phyloP scores from a whole-genome alignment of 2,888 invertebrate genomes.

The Ceramica pisi region DNA sequence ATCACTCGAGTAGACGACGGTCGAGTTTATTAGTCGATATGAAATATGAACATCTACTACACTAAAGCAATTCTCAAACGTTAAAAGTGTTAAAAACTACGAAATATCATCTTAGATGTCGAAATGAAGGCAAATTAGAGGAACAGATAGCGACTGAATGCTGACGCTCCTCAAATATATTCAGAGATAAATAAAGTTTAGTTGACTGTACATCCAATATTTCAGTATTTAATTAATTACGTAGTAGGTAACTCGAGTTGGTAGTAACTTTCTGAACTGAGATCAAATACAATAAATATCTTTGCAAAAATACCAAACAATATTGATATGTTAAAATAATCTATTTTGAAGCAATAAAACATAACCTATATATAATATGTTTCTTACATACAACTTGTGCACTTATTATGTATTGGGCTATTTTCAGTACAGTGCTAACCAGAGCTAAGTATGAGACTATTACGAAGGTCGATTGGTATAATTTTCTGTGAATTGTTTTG shows the following conservation, averaged over 20 bases:
- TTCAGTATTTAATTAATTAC: not conserved
- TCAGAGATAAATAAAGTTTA: too few relatives aligned
- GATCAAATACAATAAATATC: not conserved
- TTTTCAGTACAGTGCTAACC: slow-evolving; percentile 55
- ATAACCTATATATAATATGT: not conserved
- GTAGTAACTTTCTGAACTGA: not conserved
- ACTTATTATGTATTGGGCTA: slow-evolving; percentile 24
- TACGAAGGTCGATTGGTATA: slow-evolving; percentile 60
- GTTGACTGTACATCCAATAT: not conserved
- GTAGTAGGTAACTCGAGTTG: not conserved
- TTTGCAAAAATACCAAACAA: not conserved
- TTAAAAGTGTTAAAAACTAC: too few relatives aligned
- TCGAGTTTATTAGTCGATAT: not conserved
- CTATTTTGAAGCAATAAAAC: not conserved
- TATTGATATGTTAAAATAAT: not conserved
- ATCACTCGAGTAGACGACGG: not conserved
- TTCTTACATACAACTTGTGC: not conserved
- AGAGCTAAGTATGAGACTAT: slow-evolving; percentile 35
- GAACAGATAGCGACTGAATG: too few relatives aligned
- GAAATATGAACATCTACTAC: not conserved
- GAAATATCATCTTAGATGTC: too few relatives aligned
- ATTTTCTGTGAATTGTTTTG: slow-evolving; percentile 70
- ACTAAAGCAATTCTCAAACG: not conserved
- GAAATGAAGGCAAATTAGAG: too few relatives aligned
- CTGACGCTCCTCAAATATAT: too few relatives aligned